Evolutionary conservation across 1,140 invertebrate genomes (phyloP), one percentile per base, ranked within the genome.

Genomic region (Harpegnathos saltator): DNA sequence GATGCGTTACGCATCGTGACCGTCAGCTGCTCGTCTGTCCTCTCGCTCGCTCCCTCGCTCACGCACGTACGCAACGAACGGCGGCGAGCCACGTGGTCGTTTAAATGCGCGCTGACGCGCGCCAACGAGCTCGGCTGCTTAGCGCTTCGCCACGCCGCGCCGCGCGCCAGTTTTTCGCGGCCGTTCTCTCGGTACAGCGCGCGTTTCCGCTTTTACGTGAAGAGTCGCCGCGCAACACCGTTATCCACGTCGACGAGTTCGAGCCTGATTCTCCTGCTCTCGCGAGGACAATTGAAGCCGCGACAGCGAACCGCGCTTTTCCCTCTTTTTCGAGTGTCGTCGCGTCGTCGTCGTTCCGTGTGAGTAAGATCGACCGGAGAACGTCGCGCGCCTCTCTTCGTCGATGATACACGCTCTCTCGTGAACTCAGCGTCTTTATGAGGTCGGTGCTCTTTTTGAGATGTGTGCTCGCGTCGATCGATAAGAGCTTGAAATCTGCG

Each of bases 141-240:
- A 78, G 54, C 65, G 61, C 78, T 59, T 75, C n/a, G 84, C 59
- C 54, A 48, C 44, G 68, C 69, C 65, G 85, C 61, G 78, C 78
- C 61, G 78, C 65, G 85, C 61, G 78, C 78, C 61, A 83, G 78
- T 83, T 87, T 87, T 87, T 87, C 84, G 24, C 84, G 19, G 52
- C 44, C 52, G 17, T 74, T 56, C 65, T 19, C 61, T 78, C 48
- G 78, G 84, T 59, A 81, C 85, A 73, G 71, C 74, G 59, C 69
- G 63, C 80, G 72, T 61, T 87, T 86, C 85, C 85, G 82, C 85
- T 73, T 56, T 52, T 44, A 11, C 63, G 63, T 52, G 66, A 59
- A 24, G 58, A 75, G n/a, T 50, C 63, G 50, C 73, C 38, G 50
- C 59, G 54, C 73, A 4, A 44, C 38, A 83, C 85, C 85, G 84